Base-by-base conservation (phyloP, 2,113 vertebrate species). In the Zingel zingel region DNA sequence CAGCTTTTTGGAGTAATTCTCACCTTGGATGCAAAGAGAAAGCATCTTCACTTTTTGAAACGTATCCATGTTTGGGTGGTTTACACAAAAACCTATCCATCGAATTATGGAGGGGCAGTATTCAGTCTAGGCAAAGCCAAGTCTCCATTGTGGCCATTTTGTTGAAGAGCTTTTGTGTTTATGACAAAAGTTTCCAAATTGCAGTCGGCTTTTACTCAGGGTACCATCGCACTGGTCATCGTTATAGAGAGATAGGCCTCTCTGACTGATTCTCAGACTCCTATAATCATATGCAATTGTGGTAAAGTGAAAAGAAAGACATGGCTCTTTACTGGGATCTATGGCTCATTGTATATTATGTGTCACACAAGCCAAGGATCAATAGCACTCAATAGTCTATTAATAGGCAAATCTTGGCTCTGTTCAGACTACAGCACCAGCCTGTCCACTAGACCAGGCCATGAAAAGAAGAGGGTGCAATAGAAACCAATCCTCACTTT, bases 381-480 rank as follows among this genome's bases (percentile, higher is more conserved):
- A 88, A 96, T 95, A 93, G 69, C 79, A 93, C 94, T 96, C 95
- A 94, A 96, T 96, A 96, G 92, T 93, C 95, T 95, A 96, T 96
- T 96, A 96, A 96, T 96, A 96, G 94, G 89, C 91, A 82, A 90
- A 93, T 90, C 87, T 83, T 88, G 83, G 88, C 92, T 92, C 85
- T 83, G 92, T 91, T 95, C 91, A 93, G 93, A 86, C 85, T 86
- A 84, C 83, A 93, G 94, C 92, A 87, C 83, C 86, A 86, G 92
- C 84, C 92, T 90, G 93, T 94, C 92, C 91, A 91, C 89, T 79
- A 82, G 91, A 89, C 89, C 92, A 74, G 90, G 89, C 93, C 86
- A 59, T 94, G 92, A 95, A 94, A 95, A 91, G 92, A 90, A 91
- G 92, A 91, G 86, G 85, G 85, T 84, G 93, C 90, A 89, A 94